phyloP scores from a whole-genome alignment of 2,113 vertebrate species.

The Melanerpes formicivorus region DNA sequence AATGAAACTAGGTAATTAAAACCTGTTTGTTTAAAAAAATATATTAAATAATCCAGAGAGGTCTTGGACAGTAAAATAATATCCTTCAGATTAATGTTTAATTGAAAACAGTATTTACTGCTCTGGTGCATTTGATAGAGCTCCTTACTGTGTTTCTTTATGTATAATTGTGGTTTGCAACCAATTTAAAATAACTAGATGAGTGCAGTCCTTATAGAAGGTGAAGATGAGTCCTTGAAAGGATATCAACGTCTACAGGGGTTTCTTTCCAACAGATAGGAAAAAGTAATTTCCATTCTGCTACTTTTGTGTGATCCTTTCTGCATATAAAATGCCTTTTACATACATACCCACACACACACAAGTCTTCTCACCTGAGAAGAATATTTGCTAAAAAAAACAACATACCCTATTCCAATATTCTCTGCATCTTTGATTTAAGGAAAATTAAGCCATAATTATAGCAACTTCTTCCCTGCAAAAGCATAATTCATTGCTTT shows the following conservation, averaged over 20 bases:
- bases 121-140: conserved; percentile 55
- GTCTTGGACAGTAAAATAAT: conserved; percentile 60
- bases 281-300: conserved; percentile 66
- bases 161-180: conserved; percentile 65
- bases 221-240: conserved; percentile 46
- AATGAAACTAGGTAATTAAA: conserved; percentile 53
- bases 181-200: conserved; percentile 69
- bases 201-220: conserved; percentile 44
- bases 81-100: conserved; percentile 60
- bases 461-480: background rate
- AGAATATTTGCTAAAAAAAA: background rate
- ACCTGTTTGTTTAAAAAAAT: conserved; percentile 25
- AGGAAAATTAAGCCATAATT: background rate
- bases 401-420: background rate
- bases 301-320: conserved; percentile 13
- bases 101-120: conserved; percentile 69
- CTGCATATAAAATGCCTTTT: conserved; percentile 53
- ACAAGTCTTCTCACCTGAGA: background rate
- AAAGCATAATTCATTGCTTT: background rate
- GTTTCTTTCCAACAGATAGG: conserved; percentile 55
- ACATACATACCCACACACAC: background rate
- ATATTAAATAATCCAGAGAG: conserved; percentile 13
- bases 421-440: background rate
- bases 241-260: conserved; percentile 36
- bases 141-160: conserved; percentile 28